These are phyloP conservation scores for Scaptomyza reducta DNA, from an alignment of 2,888 invertebrate genomes.

Conservation along the genomic window DNA sequence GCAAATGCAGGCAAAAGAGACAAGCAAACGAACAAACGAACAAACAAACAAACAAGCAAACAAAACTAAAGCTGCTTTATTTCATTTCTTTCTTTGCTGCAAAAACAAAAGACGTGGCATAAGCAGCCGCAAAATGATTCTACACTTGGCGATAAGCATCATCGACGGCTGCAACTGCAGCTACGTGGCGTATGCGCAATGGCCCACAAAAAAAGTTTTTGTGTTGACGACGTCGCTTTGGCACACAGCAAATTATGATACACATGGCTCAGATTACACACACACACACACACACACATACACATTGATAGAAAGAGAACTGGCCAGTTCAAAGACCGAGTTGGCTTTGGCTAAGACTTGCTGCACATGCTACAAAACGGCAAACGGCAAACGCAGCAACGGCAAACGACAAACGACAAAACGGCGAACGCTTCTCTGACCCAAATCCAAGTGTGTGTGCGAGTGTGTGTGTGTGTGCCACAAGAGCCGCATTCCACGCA, in stretches of 20 bases:
- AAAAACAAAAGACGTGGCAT: conserved; percentile 48
- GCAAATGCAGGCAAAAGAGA: conserved; percentile 44
- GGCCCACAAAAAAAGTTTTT: conserved; percentile 42
- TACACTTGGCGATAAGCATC: conserved; percentile 63
- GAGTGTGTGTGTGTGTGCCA: conserved; percentile 19
- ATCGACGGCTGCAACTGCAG: conserved; percentile 20
- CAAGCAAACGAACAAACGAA: conserved; percentile 4
- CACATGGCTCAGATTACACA: conserved; percentile 59
- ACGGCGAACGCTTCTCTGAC: conserved; percentile 50
- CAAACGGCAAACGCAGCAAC: conserved; percentile 2
- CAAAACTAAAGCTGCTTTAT: conserved; percentile 43
- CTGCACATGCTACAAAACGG: conserved; percentile 14
- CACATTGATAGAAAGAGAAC: conserved; percentile 15
- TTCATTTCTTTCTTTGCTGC: conserved; percentile 20
- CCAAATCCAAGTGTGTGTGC: conserved; percentile 39
- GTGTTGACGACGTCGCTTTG: conserved; percentile 13
- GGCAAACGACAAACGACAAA: conserved; percentile 6
- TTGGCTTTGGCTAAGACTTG: conserved; percentile 36
- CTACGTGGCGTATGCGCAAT: conserved; percentile 73
- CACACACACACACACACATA: conserved; percentile 12
- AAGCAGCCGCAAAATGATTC: conserved; percentile 67
- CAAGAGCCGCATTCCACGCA: conserved; percentile 50
- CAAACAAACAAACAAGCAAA: conserved; percentile 28
- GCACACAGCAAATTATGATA: conserved; percentile 61
- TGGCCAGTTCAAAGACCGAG: conserved; percentile 60